phyloP scores from a whole-genome alignment of 2,113 vertebrate genomes.

The Paradisaea rubra region DNA sequence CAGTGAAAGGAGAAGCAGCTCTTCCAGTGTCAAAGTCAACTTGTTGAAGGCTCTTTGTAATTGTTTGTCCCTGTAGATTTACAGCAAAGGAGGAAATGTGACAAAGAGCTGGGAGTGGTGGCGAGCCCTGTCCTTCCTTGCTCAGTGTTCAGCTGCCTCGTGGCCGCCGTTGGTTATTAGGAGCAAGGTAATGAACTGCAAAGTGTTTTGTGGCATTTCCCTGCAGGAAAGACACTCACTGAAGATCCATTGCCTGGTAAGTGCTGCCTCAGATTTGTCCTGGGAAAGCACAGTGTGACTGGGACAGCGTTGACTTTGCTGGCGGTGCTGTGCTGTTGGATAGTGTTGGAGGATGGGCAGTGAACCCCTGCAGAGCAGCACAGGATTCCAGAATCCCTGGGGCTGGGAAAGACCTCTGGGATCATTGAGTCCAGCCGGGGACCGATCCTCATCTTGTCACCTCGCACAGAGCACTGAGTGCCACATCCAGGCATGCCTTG shows the following conservation, averaged over 20 bases:
- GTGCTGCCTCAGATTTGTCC: neutral
- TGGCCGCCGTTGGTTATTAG: neutral
- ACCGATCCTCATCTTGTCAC: accelerated
- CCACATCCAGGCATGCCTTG: accelerated
- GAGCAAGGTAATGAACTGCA: neutral
- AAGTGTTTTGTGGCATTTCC: neutral
- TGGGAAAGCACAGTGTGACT: neutral
- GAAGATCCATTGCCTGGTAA: neutral
- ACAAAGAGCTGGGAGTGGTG: neutral
- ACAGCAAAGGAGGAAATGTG: neutral
- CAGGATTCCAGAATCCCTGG: neutral
- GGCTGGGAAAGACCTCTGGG: neutral
- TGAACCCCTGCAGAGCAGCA: neutral
- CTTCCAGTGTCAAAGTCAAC: neutral
- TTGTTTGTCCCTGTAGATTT: neutral
- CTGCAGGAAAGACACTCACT: neutral
- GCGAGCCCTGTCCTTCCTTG: neutral
- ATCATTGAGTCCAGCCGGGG: neutral
- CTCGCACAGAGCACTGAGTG: neutral
- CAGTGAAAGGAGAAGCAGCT: constrained; percentile 9
- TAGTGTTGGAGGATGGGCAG: neutral
- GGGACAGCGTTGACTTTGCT: neutral
- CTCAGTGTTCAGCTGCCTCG: neutral
- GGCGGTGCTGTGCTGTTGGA: neutral
- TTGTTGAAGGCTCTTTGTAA: neutral